Base-by-base conservation (phyloP, 2,888 invertebrate species). In the Tholera decimalis region DNA sequence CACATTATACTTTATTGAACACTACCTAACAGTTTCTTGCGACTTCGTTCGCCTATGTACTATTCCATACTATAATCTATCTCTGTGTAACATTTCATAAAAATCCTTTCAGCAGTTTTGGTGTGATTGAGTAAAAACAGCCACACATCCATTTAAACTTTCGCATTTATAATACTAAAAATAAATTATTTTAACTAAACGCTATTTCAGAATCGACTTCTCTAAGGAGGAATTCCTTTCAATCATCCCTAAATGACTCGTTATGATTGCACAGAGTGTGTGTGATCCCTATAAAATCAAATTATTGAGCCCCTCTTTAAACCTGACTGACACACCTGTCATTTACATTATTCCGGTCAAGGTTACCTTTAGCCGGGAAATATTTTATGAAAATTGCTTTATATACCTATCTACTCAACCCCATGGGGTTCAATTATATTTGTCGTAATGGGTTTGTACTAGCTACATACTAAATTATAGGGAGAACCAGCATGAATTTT, bases 271-370 rank as follows among this genome's bases (percentile, higher is more conserved):
- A 35, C 49, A 49, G 20, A 24, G 9, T 18, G 33, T 44, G 4
- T 35, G 2, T 15, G 28, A 68, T 20, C 37, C 58, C 41, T 8
- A 61, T 53, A 61, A 53, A 53, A 61, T 69, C 39, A 43, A 47
- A 60, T 53, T 20, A 60, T 67, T 18, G 47, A 37, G 18, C 50
- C 37, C 24, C 24, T 11, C 35, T 43, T 6, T 44, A 24, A 2
- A n/a, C 20, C 13, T 22, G 43, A 50, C 43, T 58, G 33, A 15
- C 28, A 6, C n/a, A 24, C 43, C 28, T 49, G 57, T 37, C 66
- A 22, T 46, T 26, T 39, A 28, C 22, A 18, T 46, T 15, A 51
- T 41, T 2, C 8, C 11, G 69, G 46, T 46, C 60, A 68, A 68
- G 69, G 46, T 47, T 22, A 7, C 26, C 11, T n/a, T 22, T 24